Evolutionary conservation across 2,888 invertebrate species (phyloP), one percentile per base, ranked within the genome.

Genomic region (Tachina lurida): DNA sequence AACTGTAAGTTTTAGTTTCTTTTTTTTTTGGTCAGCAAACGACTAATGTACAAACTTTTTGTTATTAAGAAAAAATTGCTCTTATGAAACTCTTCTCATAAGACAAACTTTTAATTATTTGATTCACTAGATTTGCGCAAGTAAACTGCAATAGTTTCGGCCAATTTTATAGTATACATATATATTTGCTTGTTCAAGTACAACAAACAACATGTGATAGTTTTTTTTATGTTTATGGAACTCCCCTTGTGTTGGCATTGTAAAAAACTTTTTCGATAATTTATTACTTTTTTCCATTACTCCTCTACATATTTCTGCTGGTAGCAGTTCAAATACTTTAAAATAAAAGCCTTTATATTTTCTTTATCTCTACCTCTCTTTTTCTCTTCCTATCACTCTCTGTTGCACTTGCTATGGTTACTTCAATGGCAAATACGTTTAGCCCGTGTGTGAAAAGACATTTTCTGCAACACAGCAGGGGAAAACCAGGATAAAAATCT

Each of bases 261-360:
- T 7, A 31, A 43, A 84, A n/a, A 49, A 19, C 12, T 41, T 39
- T 70, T 73, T 47, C 52, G n/a, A 80, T 84, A 80, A 84, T 84
- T 80, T 80, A 80, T 80, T 45, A 62, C 76, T 49, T 73, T 76
- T 80, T 80, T 62, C 9, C 43, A 19, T 43, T 45, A 54, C 8
- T 78, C 31, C 22, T 75, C 65, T 56, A 52, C 31, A 41, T 45
- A 52, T 45, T n/a, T 17, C 62, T 41, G 10, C 22, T 19, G 8
- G 47, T 43, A 19, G n/a, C 41, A 45, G 0, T 3, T n/a, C 10
- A 22, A 52, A 22, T 13, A 10, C 5, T 43, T 22, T 13, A 17
- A 15, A 39, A 15, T 7, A n/a, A 43, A 79, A 13, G 43, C 19
- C 45, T 41, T 15, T 13, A 58, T n/a, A 22, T 58, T 67, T 67